Percentiles rank a stretch among this genome's conserved stretches.
These are phyloP conservation scores for Phasia obesa DNA, from an alignment of 2,888 invertebrate species.

Conservation along the genomic window DNA sequence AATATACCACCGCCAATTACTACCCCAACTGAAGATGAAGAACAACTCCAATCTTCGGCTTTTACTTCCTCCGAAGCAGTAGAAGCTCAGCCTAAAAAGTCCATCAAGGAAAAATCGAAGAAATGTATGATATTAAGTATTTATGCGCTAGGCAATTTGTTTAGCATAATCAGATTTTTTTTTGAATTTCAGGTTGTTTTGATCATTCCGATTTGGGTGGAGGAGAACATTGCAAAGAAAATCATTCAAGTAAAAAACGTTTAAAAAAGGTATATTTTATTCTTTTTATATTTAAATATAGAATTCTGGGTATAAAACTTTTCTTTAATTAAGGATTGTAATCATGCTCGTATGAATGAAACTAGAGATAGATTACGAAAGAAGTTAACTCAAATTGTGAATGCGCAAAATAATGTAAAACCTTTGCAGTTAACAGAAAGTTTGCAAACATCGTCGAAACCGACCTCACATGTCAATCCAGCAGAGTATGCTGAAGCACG, in stretches of 20 bases:
- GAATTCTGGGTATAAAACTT: background rate
- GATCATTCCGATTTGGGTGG: conserved; percentile 80
- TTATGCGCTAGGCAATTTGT: background rate
- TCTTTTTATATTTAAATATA: background rate
- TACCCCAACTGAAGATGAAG: conserved; percentile 72
- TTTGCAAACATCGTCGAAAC: conserved; percentile 68
- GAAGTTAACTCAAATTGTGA: conserved; percentile 80
- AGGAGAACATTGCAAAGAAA: conserved; percentile 81
- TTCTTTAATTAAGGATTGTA: conserved; percentile 77
- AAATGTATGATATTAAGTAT: conserved; percentile 76
- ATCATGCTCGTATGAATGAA: conserved; percentile 81
- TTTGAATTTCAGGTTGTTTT: conserved; percentile 75
- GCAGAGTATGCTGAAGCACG: conserved; percentile 25
- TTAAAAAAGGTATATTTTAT: conserved; percentile 77
- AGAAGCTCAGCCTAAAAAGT: conserved; percentile 76
- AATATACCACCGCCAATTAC: conserved; percentile 65
- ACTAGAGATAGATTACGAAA: conserved; percentile 82
- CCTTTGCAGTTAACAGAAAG: conserved; percentile 66
- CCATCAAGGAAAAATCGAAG: conserved; percentile 79
- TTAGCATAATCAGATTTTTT: background rate
- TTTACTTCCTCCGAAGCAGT: conserved; percentile 70
- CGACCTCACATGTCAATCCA: conserved; percentile 42
- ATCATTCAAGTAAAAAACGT: conserved; percentile 81
- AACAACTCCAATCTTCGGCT: conserved; percentile 60
- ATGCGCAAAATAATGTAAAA: conserved; percentile 78